Evolutionary conservation across 1,140 invertebrate species (phyloP).

Genomic region (Aphelinus certus): DNA sequence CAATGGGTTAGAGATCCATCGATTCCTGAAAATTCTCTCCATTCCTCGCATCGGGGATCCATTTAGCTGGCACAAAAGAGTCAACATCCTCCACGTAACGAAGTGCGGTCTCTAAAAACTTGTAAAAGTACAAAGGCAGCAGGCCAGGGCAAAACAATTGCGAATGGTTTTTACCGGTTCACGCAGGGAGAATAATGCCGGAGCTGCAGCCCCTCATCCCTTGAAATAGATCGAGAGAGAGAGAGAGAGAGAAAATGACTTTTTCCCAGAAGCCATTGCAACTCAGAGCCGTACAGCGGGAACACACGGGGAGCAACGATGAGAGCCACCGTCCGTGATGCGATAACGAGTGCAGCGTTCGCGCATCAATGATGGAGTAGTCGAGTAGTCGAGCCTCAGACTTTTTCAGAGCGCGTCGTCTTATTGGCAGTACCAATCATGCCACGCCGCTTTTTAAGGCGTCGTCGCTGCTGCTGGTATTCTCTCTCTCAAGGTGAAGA

Average conservation of each 20-base stretch:
- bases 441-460: slow-evolving; percentile 2
- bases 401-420: not conserved
- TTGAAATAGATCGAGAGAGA: not conserved
- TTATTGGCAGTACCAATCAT: slow-evolving; percentile 11
- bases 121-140: too few relatives aligned
- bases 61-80: too few relatives aligned
- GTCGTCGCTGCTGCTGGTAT: not conserved
- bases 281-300: not conserved
- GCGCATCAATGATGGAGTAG: slow-evolving; percentile 12
- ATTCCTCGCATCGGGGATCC: too few relatives aligned
- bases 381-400: not conserved
- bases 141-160: not conserved
- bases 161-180: not conserved
- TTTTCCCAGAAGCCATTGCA: not conserved
- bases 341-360: slow-evolving; percentile 15
- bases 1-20: too few relatives aligned
- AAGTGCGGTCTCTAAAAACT: too few relatives aligned
- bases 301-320: too few relatives aligned
- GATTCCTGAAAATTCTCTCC: too few relatives aligned
- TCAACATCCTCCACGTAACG: too few relatives aligned
- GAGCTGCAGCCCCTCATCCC: not conserved
- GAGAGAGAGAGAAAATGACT: slow-evolving; percentile 2
- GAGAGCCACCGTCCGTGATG: too few relatives aligned
- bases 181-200: not conserved
- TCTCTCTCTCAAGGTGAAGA: not conserved